phyloP scores from a whole-genome alignment of 2,797 vertebrate species.

The Florisuga fusca region DNA sequence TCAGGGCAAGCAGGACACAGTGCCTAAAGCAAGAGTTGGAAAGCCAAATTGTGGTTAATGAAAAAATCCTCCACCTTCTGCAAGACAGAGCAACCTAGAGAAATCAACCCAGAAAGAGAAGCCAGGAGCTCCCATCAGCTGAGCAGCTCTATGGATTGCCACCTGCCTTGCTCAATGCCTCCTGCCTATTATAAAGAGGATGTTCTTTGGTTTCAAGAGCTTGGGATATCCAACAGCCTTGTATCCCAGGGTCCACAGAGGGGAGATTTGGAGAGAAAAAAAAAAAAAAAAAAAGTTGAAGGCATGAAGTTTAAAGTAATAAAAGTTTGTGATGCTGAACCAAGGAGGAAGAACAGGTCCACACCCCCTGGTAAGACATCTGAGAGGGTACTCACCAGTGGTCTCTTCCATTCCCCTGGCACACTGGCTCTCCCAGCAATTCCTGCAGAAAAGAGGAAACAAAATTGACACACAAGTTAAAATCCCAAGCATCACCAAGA shows the following conservation, averaged over 20 bases:
- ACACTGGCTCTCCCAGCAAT: not conserved
- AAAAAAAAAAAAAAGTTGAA: not conserved
- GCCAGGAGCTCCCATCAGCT: not conserved
- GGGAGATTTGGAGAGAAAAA: not conserved
- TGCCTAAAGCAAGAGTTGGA: not conserved
- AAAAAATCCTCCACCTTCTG: not conserved
- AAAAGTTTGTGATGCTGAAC: not conserved
- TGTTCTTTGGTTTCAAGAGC: not conserved
- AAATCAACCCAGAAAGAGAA: not conserved
- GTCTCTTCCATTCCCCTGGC: constrained; percentile 60
- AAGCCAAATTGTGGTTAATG: not conserved
- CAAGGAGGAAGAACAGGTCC: not conserved
- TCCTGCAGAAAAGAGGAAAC: constrained; percentile 42
- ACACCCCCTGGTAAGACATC: not conserved
- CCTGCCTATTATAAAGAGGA: not conserved
- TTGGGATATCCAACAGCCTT: not conserved
- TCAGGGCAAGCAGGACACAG: not conserved
- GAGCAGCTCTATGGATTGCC: not conserved
- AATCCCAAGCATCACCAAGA: not conserved
- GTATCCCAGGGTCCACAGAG: not conserved
- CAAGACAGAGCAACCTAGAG: not conserved
- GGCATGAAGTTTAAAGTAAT: not conserved
- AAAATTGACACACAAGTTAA: not conserved
- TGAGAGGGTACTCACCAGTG: not conserved
- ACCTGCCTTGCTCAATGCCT: not conserved